Conservation (phyloP, 2,888 invertebrate genomes). For the Quadriops clusia region DNA sequence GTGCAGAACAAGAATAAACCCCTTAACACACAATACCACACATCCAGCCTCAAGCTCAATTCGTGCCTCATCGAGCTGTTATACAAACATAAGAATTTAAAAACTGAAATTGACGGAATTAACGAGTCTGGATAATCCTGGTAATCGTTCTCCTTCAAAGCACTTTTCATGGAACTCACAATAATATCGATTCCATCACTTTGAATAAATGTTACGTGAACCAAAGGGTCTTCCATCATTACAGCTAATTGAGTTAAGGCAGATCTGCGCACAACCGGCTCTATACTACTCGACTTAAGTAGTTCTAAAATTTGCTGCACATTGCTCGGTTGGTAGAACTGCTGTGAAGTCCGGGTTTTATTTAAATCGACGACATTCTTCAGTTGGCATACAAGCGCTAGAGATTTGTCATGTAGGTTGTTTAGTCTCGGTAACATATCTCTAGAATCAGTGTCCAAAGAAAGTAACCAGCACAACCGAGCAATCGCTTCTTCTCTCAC, state of each 20-base stretch:
- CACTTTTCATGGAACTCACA: constrained; percentile 37
- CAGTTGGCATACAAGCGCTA: constrained; percentile 36
- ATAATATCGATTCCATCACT: constrained; percentile 44
- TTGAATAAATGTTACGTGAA: constrained; percentile 49
- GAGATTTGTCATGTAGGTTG: constrained; percentile 36
- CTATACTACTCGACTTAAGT: constrained; percentile 34
- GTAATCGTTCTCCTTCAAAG: constrained; percentile 37
- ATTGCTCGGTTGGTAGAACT: constrained; percentile 40
- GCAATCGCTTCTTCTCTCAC: constrained; percentile 41
- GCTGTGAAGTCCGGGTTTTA: constrained; percentile 24
- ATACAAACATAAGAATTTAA: constrained; percentile 41
- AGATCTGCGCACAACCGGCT: constrained; percentile 54
- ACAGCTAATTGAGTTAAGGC: constrained; percentile 56
- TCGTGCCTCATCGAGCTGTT: constrained; percentile 45
- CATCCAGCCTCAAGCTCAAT: constrained; percentile 39
- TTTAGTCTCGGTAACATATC: constrained; percentile 39
- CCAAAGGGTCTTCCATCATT: constrained; percentile 49
- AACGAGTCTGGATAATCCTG: constrained; percentile 42
- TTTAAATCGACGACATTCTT: constrained; percentile 31
- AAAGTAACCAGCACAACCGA: constrained; percentile 40
- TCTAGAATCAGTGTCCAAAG: constrained; percentile 35
- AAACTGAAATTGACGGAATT: constrained; percentile 37
- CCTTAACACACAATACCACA: constrained; percentile 38
- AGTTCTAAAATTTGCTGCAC: constrained; percentile 37
- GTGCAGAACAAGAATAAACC: constrained; percentile 44